A percentile compares a stretch with the other conserved stretches of the same genome.
Evolutionary conservation across 2,888 invertebrate genomes (phyloP).

Genomic region (Beris morrisii): DNA sequence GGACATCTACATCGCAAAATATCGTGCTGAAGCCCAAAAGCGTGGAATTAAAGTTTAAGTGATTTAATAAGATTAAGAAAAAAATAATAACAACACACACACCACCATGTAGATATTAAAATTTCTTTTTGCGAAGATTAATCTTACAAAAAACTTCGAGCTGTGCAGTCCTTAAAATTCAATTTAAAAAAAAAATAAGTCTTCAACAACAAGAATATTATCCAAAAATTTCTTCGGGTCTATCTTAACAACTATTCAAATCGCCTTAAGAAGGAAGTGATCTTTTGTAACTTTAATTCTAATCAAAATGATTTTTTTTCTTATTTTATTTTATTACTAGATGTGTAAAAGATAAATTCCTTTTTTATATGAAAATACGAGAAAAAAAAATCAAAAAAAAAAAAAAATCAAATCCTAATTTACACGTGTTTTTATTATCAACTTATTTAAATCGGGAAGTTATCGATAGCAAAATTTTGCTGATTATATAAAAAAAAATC

Average conservation of each 20-base stretch:
- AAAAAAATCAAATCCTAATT: background rate
- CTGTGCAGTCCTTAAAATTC: background rate
- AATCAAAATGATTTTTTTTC: background rate
- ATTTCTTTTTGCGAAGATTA: background rate
- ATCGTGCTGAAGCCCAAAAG: slow-evolving; percentile 62
- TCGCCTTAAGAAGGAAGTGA: slow-evolving; percentile 14
- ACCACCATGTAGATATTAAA: slow-evolving; percentile 1
- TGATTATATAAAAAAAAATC: slow-evolving; percentile 1
- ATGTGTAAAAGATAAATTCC: slow-evolving; percentile 18
- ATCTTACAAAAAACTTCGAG: background rate
- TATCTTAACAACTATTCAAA: slow-evolving; percentile 2
- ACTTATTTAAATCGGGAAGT: background rate
- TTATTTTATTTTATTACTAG: slow-evolving; percentile 19
- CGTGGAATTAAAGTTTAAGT: slow-evolving; percentile 54
- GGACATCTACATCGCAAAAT: slow-evolving; percentile 66
- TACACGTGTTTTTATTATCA: slow-evolving; percentile 5
- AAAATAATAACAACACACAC: background rate
- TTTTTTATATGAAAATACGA: slow-evolving; percentile 26
- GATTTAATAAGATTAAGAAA: background rate
- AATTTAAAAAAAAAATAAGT: background rate
- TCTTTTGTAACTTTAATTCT: slow-evolving; percentile 12
- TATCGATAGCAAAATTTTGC: slow-evolving; percentile 6
- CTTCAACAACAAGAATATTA: background rate
- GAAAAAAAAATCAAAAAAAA: slow-evolving; percentile 10
- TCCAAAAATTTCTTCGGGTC: background rate